A percentile compares a stretch with the other conserved stretches of the same genome.
These are phyloP conservation scores for Macroramphosus scolopax DNA, from an alignment of 2,797 vertebrate genomes.

Conservation along the genomic window DNA sequence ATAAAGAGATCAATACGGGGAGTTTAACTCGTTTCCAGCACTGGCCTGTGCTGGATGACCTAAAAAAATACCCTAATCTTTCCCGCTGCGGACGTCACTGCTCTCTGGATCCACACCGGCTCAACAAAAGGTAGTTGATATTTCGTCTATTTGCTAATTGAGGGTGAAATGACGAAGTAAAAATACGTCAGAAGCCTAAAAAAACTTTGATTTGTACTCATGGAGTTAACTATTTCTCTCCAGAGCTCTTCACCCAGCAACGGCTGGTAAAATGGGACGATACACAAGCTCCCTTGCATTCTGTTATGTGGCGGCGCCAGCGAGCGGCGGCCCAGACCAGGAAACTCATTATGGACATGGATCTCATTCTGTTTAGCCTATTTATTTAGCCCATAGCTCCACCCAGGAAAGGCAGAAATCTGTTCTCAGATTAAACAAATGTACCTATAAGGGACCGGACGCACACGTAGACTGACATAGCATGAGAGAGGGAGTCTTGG, in stretches of 20 bases:
- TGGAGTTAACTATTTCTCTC: no score
- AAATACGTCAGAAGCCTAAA: neutral
- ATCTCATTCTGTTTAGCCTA: no score
- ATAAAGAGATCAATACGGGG: constrained; percentile 36
- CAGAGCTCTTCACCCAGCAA: no score
- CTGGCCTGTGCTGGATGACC: neutral
- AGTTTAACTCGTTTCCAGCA: neutral
- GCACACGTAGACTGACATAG: no score
- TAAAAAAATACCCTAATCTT: neutral
- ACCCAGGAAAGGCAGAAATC: neutral
- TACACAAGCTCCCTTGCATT: no score
- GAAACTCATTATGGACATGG: no score
- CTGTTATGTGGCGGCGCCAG: no score
- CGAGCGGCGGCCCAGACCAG: no score
- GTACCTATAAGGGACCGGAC: no score
- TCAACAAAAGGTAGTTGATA: no score
- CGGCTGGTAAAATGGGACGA: no score
- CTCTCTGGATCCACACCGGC: neutral
- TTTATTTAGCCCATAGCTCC: neutral
- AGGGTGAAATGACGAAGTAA: neutral
- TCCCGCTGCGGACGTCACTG: constrained; percentile 13
- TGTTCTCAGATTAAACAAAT: no score
- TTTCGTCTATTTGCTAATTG: neutral
- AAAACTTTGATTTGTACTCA: neutral
- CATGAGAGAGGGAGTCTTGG: neutral